Base-by-base conservation (phyloP, 2,113 vertebrate genomes). In the Dinomys branickii region DNA sequence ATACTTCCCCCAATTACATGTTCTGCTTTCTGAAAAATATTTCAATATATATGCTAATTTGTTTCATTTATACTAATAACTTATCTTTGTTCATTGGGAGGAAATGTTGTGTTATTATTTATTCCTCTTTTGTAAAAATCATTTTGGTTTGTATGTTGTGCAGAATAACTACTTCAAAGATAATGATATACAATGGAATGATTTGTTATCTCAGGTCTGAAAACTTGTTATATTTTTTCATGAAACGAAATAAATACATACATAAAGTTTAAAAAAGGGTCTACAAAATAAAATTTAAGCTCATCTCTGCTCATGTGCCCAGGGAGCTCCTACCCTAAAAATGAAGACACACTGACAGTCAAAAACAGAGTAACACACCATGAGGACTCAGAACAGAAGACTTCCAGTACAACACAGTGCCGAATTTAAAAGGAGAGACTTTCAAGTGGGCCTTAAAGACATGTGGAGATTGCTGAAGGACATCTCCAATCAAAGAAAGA, bases 221-320 rank as follows among this genome's bases (percentile, higher is more conserved):
- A 77, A 77, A 77, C 28, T 14, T 47, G 73, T 77, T 77, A 7
- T 47, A 77, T 30, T 50, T 47, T 50, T 50, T 30, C 44, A 77
- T 77, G 44, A 77, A 30, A 14, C 41, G 9, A 50, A 77, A 75
- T 7, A 65, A 14, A 59, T 59, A 65, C n/a, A 24, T 38, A 20
- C n/a, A 73, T 24, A 73, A 77, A 47, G 5, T 24, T 20, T 22
- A 16, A 47, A 33, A 50, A 91, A 96, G 81, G 12, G 7, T 85
- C 50, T 65, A 69, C 73, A 92, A 92, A 91, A 61, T 58, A 85
- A 91, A 91, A 44, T 90, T 65, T 59, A 96, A 96, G 38, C 16
- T 10, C 5, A 6, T n/a, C 12, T 63, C 59, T 86, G 41, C n/a
- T 6, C 22, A 7, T 59, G 4, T 24, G 22, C 58, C 50, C 83